Conservation (phyloP, 2,113 vertebrate species). For the Ardeotis arabs region DNA sequence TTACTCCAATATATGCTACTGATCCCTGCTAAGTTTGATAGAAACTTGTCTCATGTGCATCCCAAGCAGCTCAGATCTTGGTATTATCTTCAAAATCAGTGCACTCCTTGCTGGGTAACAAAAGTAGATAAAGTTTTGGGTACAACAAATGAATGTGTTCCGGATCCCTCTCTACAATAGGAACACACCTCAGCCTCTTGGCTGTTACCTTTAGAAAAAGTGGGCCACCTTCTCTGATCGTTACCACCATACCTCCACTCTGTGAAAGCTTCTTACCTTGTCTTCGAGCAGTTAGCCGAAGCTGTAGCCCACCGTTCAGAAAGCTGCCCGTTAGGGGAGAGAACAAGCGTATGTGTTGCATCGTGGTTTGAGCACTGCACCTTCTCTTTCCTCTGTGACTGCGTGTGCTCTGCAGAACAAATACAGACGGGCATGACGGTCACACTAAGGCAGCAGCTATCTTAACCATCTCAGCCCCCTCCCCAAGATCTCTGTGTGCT, state of each 20-base stretch:
- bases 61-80: background rate
- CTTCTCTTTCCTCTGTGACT: background rate
- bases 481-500: background rate
- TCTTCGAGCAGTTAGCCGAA: background rate
- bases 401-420: background rate
- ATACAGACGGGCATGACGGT: rapidly evolving
- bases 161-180: background rate
- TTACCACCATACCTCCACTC: background rate
- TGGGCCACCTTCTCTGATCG: background rate
- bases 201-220: background rate
- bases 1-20: background rate
- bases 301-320: background rate
- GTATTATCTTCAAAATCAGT: background rate
- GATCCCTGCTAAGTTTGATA: background rate
- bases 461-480: background rate
- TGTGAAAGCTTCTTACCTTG: background rate
- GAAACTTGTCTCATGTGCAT: background rate
- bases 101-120: background rate
- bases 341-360: background rate
- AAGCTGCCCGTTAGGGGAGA: background rate
- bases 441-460: background rate
- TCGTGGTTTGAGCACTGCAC: background rate
- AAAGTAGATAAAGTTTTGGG: background rate
- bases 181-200: background rate
- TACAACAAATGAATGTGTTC: background rate